These are phyloP conservation scores for Otocyon megalotis DNA, from an alignment of 2,113 vertebrate genomes.

Conservation along the genomic window DNA sequence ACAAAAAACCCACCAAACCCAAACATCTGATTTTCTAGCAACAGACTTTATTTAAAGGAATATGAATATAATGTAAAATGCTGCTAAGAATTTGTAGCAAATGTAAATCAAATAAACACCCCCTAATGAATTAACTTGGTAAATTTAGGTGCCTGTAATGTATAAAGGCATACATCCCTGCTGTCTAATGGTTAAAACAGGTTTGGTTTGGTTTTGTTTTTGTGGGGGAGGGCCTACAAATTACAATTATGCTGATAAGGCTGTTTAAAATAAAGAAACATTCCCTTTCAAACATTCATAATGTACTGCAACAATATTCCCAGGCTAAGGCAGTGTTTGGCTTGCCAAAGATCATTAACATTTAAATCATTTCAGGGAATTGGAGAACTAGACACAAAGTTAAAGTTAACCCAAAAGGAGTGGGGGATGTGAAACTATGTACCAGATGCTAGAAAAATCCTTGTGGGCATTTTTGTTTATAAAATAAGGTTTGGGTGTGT, in stretches of 20 bases:
- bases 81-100: slow-evolving; percentile 14
- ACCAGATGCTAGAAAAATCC: background rate
- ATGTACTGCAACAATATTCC: background rate
- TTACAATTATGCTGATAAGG: slow-evolving; percentile 6
- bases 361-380: slow-evolving; percentile 46
- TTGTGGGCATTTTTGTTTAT: background rate
- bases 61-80: background rate
- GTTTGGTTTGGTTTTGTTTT: background rate
- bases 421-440: background rate
- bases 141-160: background rate
- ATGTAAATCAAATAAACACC: background rate
- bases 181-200: background rate
- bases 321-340: background rate
- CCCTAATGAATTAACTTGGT: background rate
- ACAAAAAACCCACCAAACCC: background rate
- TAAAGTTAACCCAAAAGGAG: background rate
- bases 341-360: slow-evolving; percentile 43
- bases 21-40: background rate
- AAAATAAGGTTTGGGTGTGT: background rate
- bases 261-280: slow-evolving; percentile 8
- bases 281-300: slow-evolving; percentile 48
- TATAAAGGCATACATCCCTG: background rate
- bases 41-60: background rate
- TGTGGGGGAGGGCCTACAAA: background rate
- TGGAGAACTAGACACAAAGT: slow-evolving; percentile 9